Conservation (phyloP, 2,888 invertebrate species). For the Perizoma affinitatum region DNA sequence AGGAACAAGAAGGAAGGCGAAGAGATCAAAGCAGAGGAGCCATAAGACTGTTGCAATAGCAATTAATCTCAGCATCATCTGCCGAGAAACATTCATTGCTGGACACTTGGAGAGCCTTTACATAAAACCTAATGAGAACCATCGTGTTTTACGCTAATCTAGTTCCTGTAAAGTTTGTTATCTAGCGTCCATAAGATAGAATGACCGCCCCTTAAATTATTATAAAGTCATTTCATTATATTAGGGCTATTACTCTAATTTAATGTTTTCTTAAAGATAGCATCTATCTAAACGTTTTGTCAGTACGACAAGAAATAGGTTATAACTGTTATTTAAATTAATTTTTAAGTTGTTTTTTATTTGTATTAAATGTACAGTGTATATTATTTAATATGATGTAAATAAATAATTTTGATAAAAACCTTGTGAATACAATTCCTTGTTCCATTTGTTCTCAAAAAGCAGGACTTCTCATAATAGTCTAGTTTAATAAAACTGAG, state of each 20-base stretch:
- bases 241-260: constrained; percentile 29
- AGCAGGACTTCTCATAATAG: too few species aligned
- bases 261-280: constrained; percentile 28
- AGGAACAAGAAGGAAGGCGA: constrained; percentile 81
- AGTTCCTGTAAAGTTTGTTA: neutral
- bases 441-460: too few species aligned
- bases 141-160: too few species aligned
- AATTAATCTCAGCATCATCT: neutral
- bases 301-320: constrained; percentile 27
- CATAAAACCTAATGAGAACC: too few species aligned
- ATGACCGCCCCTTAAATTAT: neutral
- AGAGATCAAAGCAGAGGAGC: constrained; percentile 73
- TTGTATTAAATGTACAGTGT: constrained; percentile 1
- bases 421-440: neutral
- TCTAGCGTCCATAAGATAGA: neutral
- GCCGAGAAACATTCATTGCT: too few species aligned
- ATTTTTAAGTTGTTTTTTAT: constrained; percentile 14
- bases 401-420: constrained; percentile 26
- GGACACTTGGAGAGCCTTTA: too few species aligned
- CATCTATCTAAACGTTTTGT: constrained; percentile 39
- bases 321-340: constrained; percentile 6
- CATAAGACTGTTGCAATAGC: constrained; percentile 52
- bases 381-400: constrained; percentile 17
- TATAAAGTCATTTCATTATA: constrained; percentile 2
- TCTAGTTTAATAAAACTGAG: too few species aligned